Base-by-base conservation (phyloP, 2,888 invertebrate species). In the Aspidiotus rigidus region DNA sequence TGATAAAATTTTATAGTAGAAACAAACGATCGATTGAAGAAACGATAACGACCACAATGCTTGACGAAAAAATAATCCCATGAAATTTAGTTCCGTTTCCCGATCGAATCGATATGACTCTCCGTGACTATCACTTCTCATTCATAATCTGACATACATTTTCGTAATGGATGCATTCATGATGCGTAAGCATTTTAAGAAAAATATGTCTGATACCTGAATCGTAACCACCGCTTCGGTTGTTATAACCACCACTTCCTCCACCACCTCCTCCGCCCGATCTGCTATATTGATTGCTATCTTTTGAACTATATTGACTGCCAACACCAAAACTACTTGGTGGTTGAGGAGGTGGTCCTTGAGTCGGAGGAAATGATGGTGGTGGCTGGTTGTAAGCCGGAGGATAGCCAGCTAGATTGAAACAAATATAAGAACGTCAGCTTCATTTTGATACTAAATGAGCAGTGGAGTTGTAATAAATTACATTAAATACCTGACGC, bases 311-410 rank as follows among this genome's bases (percentile, higher is more conserved):
- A 15, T 44, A 66, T 57, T 59, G 66, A 44, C 44, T 28, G n/a
- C 49, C 39, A 28, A 42, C 42, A 17, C 42, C 10, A 49, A 59
- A 66, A 66, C 59, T 66, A 8, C 28, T n/a, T 40, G 55, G 64
- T 28, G 66, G 66, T 44, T 57, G 66, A 41, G 64, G 64, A 42
- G 54, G 54, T 64, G 55, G 64, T 13, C 28, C 28, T 28, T 28
- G 28, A 16, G 10, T 49, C 49, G 17, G 66, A 11, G 57, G 42
- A 49, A 66, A 66, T n/a, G 66, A 66, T 9, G 66, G 66, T 11
- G 66, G 66, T 10, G 66, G 66, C n/a, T 66, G 66, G 53, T 17
- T 69, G 53, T 69, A 69, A 13, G 61, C 53, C 28, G 28, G 28
- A 28, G 28, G 28, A 28, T 28, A 28, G 28, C 28, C 28, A 28